phyloP scores from a whole-genome alignment of 2,113 vertebrate genomes.

The Chaenocephalus aceratus region DNA sequence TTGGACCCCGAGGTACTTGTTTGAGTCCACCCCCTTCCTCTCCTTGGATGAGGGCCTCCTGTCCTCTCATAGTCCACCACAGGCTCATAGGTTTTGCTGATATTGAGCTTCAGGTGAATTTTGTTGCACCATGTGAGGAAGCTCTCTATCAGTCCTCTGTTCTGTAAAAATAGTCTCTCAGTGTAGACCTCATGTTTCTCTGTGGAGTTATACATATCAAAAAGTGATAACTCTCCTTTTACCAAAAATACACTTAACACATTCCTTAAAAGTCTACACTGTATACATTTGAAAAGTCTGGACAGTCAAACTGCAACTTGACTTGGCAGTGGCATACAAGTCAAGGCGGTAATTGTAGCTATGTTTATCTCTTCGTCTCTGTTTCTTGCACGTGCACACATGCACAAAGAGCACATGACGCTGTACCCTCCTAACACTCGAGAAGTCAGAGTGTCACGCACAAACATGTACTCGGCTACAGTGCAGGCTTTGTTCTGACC shows the following conservation, averaged over 20 bases:
- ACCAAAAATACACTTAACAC: background rate
- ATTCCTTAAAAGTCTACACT: background rate
- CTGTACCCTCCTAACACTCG: conserved; percentile 38
- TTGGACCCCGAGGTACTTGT: background rate
- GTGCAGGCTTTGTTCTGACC: conserved; percentile 44
- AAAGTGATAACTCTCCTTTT: background rate
- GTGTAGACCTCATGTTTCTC: background rate
- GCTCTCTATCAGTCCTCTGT: conserved; percentile 11
- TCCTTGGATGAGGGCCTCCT: background rate
- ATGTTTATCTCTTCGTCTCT: conserved; percentile 33
- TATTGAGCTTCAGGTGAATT: conserved; percentile 10
- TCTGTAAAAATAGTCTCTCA: background rate
- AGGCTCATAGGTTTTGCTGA: background rate
- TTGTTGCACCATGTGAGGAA: background rate
- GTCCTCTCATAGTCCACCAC: background rate
- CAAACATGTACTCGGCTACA: conserved; percentile 43
- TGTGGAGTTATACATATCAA: background rate
- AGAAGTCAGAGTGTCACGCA: conserved; percentile 42
- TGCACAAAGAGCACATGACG: conserved; percentile 56
- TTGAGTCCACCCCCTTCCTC: background rate
- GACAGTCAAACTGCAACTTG: background rate
- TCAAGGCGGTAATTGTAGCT: background rate
- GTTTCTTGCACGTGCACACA: conserved; percentile 7
- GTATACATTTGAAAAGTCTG: background rate
- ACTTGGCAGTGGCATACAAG: background rate